Conservation (phyloP, 2,797 vertebrate species). For the Margarornis squamiger region DNA sequence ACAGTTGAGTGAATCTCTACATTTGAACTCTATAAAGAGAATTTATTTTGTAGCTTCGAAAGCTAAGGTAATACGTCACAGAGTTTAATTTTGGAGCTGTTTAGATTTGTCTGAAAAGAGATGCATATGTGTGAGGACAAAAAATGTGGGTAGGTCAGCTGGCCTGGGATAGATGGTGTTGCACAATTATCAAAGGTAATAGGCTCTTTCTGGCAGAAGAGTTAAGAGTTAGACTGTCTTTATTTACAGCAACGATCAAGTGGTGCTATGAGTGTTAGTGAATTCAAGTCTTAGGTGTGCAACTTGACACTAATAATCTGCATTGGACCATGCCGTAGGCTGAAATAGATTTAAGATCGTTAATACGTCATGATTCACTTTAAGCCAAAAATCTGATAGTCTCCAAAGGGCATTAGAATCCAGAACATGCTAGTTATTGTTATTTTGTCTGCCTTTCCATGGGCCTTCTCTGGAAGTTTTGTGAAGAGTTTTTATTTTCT, state of each 20-base stretch:
- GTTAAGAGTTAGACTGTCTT: neutral
- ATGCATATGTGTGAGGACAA: neutral
- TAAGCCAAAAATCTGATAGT: conserved; percentile 39
- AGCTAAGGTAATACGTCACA: neutral
- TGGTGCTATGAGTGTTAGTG: neutral
- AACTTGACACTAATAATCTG: neutral
- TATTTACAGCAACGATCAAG: neutral
- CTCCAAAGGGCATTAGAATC: conserved; percentile 23
- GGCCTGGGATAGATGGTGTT: neutral
- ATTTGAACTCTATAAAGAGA: neutral
- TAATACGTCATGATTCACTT: neutral
- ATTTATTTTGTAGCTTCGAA: neutral
- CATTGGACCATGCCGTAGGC: neutral
- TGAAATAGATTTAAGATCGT: neutral
- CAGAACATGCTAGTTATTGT: neutral
- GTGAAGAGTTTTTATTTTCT: neutral
- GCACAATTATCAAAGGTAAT: neutral
- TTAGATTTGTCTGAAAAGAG: neutral
- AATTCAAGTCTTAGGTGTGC: neutral
- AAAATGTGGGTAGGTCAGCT: neutral
- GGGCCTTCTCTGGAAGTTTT: neutral
- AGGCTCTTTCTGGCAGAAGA: neutral
- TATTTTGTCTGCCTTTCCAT: neutral
- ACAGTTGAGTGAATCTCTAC: neutral
- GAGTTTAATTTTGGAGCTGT: neutral